Evolutionary conservation across 2,888 invertebrate species (phyloP), one percentile per base, ranked within the genome.

Genomic region (Tubulanus polymorphus): DNA sequence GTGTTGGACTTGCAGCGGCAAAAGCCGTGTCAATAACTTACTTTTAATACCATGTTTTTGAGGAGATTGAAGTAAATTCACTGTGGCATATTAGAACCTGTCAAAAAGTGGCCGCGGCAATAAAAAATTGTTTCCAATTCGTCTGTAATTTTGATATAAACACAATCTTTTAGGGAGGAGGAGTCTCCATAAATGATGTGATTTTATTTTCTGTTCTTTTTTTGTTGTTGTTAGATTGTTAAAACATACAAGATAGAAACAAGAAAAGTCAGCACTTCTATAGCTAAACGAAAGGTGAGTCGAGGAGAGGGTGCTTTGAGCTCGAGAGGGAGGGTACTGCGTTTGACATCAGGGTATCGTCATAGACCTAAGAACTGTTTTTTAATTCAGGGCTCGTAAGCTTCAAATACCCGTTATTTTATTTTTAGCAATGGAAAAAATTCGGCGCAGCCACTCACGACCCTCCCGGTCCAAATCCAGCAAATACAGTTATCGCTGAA

Each of bases 391-490:
- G n/a, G 10, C 35, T 23, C 23, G 15, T 41, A 15, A 20, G 41
- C 23, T 41, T 41, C 50, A n/a, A n/a, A n/a, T n/a, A n/a, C n/a
- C 23, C 35, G 23, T 58, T 32, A 48, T 41, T 45, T 46, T 30
- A 35, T 55, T 54, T 61, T 6, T 61, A 82, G 81, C 89, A 89
- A 47, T 96, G 93, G 93, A 84, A 87, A 51, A 99, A 99, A 80
- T 99, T 94, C 82, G 99, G 99, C 10, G 89, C 89, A 66, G 93
- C 93, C 0, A 85, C 85, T 12, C 85, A 83, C 74, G 97, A 99
- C 76, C 90, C 93, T 68, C 90, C 94, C n/a, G 96, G 97, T 0
- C 97, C 97, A 0, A 94, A 97, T 79, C 91, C 94, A 20, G 90
- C 95, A n/a, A 97, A 95, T 3, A 99, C 97, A 1, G 90, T 93